A percentile compares a stretch with the other conserved stretches of the same genome.
Evolutionary conservation across 2,888 invertebrate species (phyloP).

Genomic region (Tenthredo scrophulariae): DNA sequence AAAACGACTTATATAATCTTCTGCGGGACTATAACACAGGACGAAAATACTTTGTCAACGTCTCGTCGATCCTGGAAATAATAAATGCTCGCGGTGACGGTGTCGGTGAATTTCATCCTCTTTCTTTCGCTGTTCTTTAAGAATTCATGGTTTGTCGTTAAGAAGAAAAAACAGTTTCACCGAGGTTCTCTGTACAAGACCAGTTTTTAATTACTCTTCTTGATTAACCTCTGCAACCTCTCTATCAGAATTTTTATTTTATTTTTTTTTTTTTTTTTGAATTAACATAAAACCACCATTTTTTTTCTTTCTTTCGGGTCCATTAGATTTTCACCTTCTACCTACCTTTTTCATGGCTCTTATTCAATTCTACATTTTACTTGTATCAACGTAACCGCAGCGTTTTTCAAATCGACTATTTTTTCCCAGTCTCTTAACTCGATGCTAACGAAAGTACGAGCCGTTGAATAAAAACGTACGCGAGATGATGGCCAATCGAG

Average conservation of each 20-base stretch:
- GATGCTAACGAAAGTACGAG: conserved; percentile 2
- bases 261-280: not conserved
- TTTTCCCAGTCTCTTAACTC: not conserved
- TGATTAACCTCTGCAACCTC: not conserved
- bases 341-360: not conserved
- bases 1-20: not conserved
- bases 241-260: not conserved
- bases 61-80: conserved; percentile 51
- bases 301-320: not conserved
- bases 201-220: not conserved
- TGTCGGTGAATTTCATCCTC: not conserved
- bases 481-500: conserved; percentile 46
- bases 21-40: not conserved
- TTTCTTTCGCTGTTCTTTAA: not conserved
- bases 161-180: not conserved
- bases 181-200: not conserved
- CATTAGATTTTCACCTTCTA: not conserved
- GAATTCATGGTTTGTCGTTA: not conserved
- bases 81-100: conserved; percentile 45
- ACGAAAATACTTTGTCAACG: conserved; percentile 48
- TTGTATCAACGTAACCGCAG: not conserved
- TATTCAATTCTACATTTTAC: not conserved
- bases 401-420: not conserved
- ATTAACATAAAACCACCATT: not conserved
- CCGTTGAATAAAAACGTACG: conserved; percentile 6